phyloP scores from a whole-genome alignment of 2,888 invertebrate species.

The Bruchidius siliquastri region DNA sequence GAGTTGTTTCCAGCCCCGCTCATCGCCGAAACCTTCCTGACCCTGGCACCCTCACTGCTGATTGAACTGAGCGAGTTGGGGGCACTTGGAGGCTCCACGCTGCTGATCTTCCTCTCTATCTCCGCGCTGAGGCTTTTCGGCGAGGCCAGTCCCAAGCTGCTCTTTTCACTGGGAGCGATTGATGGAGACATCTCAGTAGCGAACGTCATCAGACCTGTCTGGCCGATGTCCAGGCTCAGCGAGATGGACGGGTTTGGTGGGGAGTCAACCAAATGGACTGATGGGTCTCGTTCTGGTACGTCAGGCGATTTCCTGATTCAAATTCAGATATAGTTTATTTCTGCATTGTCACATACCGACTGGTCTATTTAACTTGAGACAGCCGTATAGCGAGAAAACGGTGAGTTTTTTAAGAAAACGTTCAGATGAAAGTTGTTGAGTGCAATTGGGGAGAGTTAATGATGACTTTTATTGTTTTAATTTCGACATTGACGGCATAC shows the following conservation, averaged over 20 bases:
- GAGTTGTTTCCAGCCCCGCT: conserved; percentile 41
- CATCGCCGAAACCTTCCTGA: conserved; percentile 48
- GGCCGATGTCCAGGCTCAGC: not conserved
- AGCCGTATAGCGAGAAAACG: too few relatives aligned
- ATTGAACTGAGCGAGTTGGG: not conserved
- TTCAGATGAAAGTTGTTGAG: too few relatives aligned
- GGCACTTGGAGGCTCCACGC: not conserved
- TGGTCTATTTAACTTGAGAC: too few relatives aligned
- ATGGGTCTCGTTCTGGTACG: not conserved
- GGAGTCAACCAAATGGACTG: not conserved
- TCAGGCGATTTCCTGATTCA: not conserved
- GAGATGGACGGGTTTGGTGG: not conserved
- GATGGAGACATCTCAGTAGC: not conserved
- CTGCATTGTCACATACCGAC: too few relatives aligned
- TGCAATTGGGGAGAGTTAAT: too few relatives aligned
- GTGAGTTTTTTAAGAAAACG: too few relatives aligned
- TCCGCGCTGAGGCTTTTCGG: conserved; percentile 6
- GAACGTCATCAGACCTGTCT: not conserved
- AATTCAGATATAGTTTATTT: too few relatives aligned
- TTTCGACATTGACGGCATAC: too few relatives aligned
- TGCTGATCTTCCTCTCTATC: conserved; percentile 4
- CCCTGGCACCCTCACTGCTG: conserved; percentile 29
- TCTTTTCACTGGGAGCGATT: not conserved
- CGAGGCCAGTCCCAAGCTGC: not conserved
- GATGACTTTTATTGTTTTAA: too few relatives aligned